Conservation (phyloP, 2,888 invertebrate species). For the Rhimphoctona megacephalus region DNA sequence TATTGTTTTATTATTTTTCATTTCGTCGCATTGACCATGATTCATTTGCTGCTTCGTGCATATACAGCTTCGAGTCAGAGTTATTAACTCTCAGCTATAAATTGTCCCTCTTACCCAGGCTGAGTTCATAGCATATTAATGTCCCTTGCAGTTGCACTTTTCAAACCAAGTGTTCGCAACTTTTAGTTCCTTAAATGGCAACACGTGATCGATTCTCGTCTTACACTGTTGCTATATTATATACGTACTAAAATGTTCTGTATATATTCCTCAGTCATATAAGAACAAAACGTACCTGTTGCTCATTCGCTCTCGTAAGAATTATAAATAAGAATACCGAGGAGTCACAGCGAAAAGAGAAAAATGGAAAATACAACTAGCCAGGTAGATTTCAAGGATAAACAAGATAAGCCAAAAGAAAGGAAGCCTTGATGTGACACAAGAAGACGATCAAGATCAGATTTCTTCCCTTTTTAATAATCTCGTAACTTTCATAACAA, state of each 20-base stretch:
- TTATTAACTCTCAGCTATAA: slow-evolving; percentile 36
- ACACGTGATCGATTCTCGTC: slow-evolving; percentile 50
- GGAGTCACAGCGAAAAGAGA: slow-evolving; percentile 24
- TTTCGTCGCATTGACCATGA: slow-evolving; percentile 2
- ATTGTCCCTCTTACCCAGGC: slow-evolving; percentile 29
- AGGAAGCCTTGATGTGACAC: slow-evolving; percentile 20
- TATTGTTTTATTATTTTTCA: background rate
- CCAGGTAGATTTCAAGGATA: slow-evolving; percentile 66
- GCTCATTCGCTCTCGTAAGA: slow-evolving; percentile 59
- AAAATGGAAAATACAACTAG: slow-evolving; percentile 35
- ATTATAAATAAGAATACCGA: slow-evolving; percentile 63
- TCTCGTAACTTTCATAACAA: slow-evolving; percentile 5
- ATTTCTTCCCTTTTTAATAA: slow-evolving; percentile 31
- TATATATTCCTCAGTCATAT: background rate
- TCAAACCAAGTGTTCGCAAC: slow-evolving; percentile 33
- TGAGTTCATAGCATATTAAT: slow-evolving; percentile 32
- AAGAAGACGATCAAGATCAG: slow-evolving; percentile 39
- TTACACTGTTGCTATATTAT: slow-evolving; percentile 32
- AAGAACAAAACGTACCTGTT: slow-evolving; percentile 10
- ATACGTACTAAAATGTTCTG: background rate
- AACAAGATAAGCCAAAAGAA: slow-evolving; percentile 29
- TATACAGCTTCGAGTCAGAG: slow-evolving; percentile 5
- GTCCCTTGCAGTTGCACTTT: slow-evolving; percentile 27
- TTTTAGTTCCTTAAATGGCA: slow-evolving; percentile 63
- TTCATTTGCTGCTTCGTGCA: slow-evolving; percentile 14